Conservation (phyloP, 1,140 invertebrate genomes). For the Batillaria attramentaria region DNA sequence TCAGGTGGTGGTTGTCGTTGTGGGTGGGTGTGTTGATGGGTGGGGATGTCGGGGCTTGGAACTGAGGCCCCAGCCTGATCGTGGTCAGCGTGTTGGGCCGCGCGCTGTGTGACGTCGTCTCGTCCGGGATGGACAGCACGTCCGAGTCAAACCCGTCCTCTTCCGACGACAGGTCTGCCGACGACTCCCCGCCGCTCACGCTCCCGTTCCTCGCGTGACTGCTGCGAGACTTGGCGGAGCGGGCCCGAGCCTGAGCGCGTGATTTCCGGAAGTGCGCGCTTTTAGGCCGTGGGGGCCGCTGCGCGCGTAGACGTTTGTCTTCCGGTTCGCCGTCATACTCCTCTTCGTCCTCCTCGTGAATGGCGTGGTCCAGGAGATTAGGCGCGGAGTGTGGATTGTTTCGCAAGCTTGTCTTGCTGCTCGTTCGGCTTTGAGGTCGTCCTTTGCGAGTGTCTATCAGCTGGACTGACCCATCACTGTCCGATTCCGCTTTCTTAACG, state of each 20-base stretch:
- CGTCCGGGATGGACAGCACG: slow-evolving; percentile 58
- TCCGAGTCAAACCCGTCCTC: slow-evolving; percentile 54
- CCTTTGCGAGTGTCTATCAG: neutral
- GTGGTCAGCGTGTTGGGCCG: slow-evolving; percentile 42
- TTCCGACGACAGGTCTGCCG: neutral
- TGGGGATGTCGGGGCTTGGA: slow-evolving; percentile 30
- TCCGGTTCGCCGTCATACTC: slow-evolving; percentile 24
- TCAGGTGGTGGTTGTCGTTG: neutral
- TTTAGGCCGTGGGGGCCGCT: slow-evolving; percentile 29
- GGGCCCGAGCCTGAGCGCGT: neutral
- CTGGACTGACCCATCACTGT: neutral
- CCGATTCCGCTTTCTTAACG: neutral
- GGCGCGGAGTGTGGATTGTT: slow-evolving; percentile 14
- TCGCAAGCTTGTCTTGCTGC: neutral
- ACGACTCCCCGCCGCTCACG: neutral
- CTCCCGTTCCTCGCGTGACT: neutral
- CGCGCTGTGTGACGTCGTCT: slow-evolving; percentile 44
- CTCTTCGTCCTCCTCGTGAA: slow-evolving; percentile 31
- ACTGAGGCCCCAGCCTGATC: slow-evolving; percentile 41
- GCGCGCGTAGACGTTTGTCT: slow-evolving; percentile 19
- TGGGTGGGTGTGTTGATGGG: neutral
- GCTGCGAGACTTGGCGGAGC: neutral
- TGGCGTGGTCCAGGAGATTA: slow-evolving; percentile 32
- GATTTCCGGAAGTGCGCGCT: slow-evolving; percentile 32
- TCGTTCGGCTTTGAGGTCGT: neutral